Evolutionary conservation across 1,140 invertebrate genomes (phyloP).

Genomic region (Aphelenchoides besseyi): DNA sequence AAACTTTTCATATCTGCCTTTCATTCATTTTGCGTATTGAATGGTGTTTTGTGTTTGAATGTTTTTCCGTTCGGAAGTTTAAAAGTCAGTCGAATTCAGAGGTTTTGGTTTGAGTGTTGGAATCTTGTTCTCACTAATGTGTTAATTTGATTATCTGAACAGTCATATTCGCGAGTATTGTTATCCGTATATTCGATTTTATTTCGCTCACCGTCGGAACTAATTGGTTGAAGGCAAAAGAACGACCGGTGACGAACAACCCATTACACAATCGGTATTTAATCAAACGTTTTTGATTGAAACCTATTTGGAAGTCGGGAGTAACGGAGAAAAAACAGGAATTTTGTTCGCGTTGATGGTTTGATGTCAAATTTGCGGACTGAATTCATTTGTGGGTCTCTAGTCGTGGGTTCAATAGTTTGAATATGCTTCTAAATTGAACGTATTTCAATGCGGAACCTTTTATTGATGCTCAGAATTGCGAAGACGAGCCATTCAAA

Average conservation of each 20-base stretch:
- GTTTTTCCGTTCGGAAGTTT: too few species aligned
- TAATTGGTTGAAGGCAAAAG: background rate
- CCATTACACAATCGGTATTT: slow-evolving; percentile 9
- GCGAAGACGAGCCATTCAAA: too few species aligned
- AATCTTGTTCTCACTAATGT: background rate
- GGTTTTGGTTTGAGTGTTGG: background rate
- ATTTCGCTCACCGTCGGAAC: background rate
- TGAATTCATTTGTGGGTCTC: background rate
- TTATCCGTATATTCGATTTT: background rate
- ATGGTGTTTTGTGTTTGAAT: too few species aligned
- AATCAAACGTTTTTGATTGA: slow-evolving; percentile 10
- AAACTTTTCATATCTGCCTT: too few species aligned
- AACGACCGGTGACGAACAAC: background rate
- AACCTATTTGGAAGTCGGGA: background rate
- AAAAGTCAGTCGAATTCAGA: background rate
- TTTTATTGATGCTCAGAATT: too few species aligned
- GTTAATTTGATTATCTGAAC: background rate
- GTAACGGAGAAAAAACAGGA: slow-evolving; percentile 3
- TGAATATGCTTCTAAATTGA: background rate
- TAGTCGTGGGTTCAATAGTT: background rate
- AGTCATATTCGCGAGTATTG: background rate
- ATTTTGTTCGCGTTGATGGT: background rate
- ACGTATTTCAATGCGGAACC: background rate
- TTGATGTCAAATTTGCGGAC: background rate
- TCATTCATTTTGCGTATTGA: background rate